Base-by-base conservation (phyloP, 2,888 invertebrate genomes). In the Molorchus minor region DNA sequence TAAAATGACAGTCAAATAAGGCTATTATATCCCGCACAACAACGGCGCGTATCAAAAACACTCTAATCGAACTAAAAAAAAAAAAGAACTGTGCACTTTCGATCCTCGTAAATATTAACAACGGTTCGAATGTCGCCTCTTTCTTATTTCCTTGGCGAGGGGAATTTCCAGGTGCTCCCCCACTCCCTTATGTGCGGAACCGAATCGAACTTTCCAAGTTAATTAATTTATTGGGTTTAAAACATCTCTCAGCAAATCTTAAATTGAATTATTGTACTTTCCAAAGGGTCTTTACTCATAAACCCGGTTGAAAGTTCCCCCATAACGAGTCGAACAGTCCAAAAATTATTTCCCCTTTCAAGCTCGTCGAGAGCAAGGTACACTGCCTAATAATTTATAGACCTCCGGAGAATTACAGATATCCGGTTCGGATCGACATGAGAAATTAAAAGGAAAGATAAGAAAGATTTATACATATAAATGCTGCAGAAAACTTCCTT, bases 221-320 rank as follows among this genome's bases (percentile, higher is more conserved):
- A 53, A 53, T 41, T 53, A 53, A 53, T 53, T 43, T 43, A 53
- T 43, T 29, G 41, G 41, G 53, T 41, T 53, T 29, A 41, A 53
- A 53, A 41, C 53, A 53, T 46, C 46, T 41, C 20, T 53, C 30
- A 53, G n/a, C 43, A 43, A 29, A 43, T 43, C 53, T 40, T 20
- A 53, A 53, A 41, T 41, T 53, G 53, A 53, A 53, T 53, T 41
- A 53, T 53, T 43, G 53, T 53, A 43, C 43, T 43, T 29, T 35
- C 25, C 3, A 10, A 19, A 30, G 29, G 30, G 17, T 12, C 43
- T 12, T 12, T 13, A 41, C 30, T 15, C 2, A 53, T 49, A 49
- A 53, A 29, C 10, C 29, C 16, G 12, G n/a, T 43, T 16, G 43
- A 30, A 53, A 53, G 43, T 43, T 53, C 7, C 43, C 4, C 8